phyloP scores from a whole-genome alignment of 2,113 vertebrate species.

The Neomonachus schauinslandi region DNA sequence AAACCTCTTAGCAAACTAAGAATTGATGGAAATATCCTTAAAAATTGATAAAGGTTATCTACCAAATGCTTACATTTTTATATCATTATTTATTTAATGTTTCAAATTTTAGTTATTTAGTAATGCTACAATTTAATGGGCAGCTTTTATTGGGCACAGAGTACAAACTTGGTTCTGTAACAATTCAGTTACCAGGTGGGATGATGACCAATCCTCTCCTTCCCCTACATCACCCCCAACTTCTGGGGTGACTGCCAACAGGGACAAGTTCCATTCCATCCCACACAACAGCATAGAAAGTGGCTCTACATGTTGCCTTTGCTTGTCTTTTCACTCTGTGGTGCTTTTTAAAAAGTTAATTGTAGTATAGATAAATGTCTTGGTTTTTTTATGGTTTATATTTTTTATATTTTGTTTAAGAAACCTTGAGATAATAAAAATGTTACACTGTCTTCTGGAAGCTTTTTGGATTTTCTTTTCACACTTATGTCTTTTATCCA shows the following conservation, averaged over 20 bases:
- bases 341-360: constrained; percentile 2
- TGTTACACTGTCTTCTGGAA: background rate
- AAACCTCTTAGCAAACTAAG: background rate
- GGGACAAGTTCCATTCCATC: background rate
- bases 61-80: background rate
- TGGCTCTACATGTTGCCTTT: background rate
- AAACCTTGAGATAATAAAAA: background rate
- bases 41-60: background rate
- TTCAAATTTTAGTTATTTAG: background rate
- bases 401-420: constrained; percentile 25
- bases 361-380: background rate
- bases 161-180: background rate
- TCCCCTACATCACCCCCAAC: background rate
- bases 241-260: background rate
- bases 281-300: background rate
- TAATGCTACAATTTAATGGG: background rate
- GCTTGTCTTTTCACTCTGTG: background rate
- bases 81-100: background rate
- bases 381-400: background rate
- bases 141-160: background rate
- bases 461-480: background rate
- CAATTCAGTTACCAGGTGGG: background rate
- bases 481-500: background rate
- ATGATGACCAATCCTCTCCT: background rate
- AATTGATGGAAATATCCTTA: background rate